These are phyloP conservation scores for Notocelia uddmanniana DNA, from an alignment of 2,888 invertebrate species.

Conservation along the genomic window DNA sequence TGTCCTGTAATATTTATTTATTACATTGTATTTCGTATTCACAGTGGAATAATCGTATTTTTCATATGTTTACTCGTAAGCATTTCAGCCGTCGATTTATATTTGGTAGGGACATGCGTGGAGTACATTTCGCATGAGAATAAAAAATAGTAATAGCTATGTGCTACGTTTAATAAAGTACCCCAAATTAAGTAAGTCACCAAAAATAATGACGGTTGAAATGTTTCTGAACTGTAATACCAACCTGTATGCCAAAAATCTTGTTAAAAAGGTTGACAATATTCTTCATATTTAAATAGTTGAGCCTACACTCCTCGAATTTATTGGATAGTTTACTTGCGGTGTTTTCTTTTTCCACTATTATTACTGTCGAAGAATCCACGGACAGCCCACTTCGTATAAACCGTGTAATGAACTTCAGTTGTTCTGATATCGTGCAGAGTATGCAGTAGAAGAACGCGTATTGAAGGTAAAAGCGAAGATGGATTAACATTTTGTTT, in stretches of 20 bases:
- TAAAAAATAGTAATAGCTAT: not conserved
- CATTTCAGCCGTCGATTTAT: too few relatives aligned
- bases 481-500: conserved; percentile 4
- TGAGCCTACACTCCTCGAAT: conserved; percentile 27
- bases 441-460: conserved; percentile 21
- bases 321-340: not conserved
- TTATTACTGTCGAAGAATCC: not conserved
- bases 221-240: too few relatives aligned
- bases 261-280: conserved; percentile 33
- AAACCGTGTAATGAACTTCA: conserved; percentile 27
- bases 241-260: conserved; percentile 41
- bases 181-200: too few relatives aligned
- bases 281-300: conserved; percentile 34
- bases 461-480: conserved; percentile 29
- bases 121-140: too few relatives aligned
- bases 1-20: too few relatives aligned
- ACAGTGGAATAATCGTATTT: too few relatives aligned
- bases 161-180: too few relatives aligned
- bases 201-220: too few relatives aligned
- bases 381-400: not conserved
- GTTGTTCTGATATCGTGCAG: conserved; percentile 33
- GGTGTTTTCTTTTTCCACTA: not conserved
- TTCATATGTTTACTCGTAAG: too few relatives aligned
- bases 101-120: too few relatives aligned
- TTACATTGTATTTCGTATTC: too few relatives aligned